Percentiles rank a stretch among this genome's conserved stretches.
Evolutionary conservation across 2,113 vertebrate genomes (phyloP).

Genomic region (Mirza zaza): DNA sequence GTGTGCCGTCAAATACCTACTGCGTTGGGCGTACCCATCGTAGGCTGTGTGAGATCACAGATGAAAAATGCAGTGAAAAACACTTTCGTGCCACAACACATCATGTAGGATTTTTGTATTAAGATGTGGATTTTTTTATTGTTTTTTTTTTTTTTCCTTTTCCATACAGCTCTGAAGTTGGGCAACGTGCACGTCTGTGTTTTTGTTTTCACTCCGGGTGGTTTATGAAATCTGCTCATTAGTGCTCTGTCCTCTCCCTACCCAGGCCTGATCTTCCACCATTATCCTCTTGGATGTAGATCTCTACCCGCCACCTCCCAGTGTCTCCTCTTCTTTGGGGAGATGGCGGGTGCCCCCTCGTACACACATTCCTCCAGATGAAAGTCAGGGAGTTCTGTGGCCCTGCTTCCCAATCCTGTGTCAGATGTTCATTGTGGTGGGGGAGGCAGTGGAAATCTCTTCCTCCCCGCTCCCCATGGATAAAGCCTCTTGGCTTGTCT

Average conservation of each 20-base stretch:
- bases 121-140: constrained; percentile 87
- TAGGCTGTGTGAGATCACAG: constrained; percentile 91
- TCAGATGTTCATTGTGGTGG: neutral
- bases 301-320: neutral
- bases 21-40: constrained; percentile 92
- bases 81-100: constrained; percentile 95
- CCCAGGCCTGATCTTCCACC: neutral
- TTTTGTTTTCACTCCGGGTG: constrained; percentile 70
- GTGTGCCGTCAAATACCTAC: constrained; percentile 88
- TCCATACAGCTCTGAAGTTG: constrained; percentile 69
- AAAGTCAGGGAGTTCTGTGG: neutral
- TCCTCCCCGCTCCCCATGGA: too few relatives aligned
- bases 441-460: neutral
- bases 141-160: constrained; percentile 51
- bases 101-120: constrained; percentile 93
- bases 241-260: constrained; percentile 36
- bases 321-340: neutral
- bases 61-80: constrained; percentile 97
- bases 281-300: neutral
- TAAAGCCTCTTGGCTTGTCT: neutral
- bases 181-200: constrained; percentile 72
- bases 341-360: neutral
- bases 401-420: neutral
- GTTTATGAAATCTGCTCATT: constrained; percentile 76
- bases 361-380: neutral